Conservation (phyloP, 1,140 invertebrate species). For the Doryteuthis pealeii region DNA sequence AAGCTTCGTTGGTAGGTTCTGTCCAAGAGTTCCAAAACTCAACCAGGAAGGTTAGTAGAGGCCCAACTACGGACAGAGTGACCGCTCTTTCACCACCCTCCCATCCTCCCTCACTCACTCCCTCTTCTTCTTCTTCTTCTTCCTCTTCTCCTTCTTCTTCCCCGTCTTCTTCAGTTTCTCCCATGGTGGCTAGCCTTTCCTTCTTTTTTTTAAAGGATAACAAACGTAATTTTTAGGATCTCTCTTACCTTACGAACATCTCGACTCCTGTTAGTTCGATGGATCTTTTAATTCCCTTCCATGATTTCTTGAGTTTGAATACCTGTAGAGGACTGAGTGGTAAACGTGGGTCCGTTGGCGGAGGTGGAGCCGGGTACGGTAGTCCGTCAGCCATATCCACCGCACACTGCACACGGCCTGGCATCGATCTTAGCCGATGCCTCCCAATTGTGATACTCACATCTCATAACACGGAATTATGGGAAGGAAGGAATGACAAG, state of each 20-base stretch:
- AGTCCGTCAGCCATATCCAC: conserved; percentile 40
- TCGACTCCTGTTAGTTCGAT: conserved; percentile 53
- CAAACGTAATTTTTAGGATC: too few species aligned
- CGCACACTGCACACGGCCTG: conserved; percentile 10
- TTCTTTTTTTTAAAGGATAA: too few species aligned
- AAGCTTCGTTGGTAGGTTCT: too few species aligned
- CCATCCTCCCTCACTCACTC: too few species aligned
- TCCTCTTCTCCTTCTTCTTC: background rate
- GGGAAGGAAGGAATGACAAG: conserved; percentile 11
- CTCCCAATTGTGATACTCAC: conserved; percentile 18
- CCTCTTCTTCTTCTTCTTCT: background rate
- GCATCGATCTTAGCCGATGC: conserved; percentile 21
- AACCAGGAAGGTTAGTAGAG: too few species aligned
- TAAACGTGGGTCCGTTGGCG: conserved; percentile 46
- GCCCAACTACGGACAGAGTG: too few species aligned
- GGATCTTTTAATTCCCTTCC: conserved; percentile 56
- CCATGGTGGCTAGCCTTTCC: too few species aligned
- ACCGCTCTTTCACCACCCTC: too few species aligned
- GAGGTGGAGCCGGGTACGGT: conserved; percentile 43
- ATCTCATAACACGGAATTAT: conserved; percentile 27
- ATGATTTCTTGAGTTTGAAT: conserved; percentile 56
- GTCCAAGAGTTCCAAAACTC: too few species aligned
- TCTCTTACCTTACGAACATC: conserved; percentile 53
- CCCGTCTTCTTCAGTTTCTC: too few species aligned
- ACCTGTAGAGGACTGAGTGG: conserved; percentile 51